Evolutionary conservation across 2,888 invertebrate species (phyloP).

Genomic region (Pelosia muscerda): DNA sequence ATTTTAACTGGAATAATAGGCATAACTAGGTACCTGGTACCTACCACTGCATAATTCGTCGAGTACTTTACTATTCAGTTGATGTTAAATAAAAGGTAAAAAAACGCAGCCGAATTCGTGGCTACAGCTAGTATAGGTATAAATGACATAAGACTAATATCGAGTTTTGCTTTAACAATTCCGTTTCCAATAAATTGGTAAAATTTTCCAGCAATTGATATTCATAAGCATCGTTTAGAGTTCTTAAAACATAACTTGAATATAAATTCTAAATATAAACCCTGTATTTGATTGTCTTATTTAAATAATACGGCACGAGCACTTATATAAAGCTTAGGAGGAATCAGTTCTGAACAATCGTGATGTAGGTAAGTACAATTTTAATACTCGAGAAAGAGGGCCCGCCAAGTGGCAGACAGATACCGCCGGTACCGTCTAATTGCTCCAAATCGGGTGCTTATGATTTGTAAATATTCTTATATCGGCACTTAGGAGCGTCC

Average conservation of each 20-base stretch:
- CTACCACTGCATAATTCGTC: too few relatives aligned
- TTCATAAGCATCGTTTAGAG: not conserved
- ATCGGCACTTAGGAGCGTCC: conserved; percentile 80
- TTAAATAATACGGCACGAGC: conserved; percentile 34
- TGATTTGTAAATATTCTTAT: conserved; percentile 81
- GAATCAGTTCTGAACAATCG: conserved; percentile 13
- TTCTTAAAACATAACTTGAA: conserved; percentile 9
- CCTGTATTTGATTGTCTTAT: conserved; percentile 38
- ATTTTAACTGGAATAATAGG: too few relatives aligned
- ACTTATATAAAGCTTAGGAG: conserved; percentile 27
- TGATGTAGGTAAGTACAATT: conserved; percentile 1
- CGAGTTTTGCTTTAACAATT: not conserved
- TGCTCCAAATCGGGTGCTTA: conserved; percentile 68
- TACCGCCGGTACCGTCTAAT: conserved; percentile 52
- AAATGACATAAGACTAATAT: not conserved
- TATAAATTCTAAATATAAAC: conserved; percentile 33
- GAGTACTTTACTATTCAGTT: too few relatives aligned
- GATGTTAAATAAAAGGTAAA: not conserved
- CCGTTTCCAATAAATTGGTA: not conserved
- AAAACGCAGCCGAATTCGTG: not conserved
- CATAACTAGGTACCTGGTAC: too few relatives aligned
- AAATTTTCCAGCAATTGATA: not conserved
- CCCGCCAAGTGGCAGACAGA: conserved; percentile 43
- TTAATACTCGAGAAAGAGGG: conserved; percentile 1
- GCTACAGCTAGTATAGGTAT: not conserved